Conservation (phyloP, 2,113 vertebrate genomes). For the Talpa occidentalis region DNA sequence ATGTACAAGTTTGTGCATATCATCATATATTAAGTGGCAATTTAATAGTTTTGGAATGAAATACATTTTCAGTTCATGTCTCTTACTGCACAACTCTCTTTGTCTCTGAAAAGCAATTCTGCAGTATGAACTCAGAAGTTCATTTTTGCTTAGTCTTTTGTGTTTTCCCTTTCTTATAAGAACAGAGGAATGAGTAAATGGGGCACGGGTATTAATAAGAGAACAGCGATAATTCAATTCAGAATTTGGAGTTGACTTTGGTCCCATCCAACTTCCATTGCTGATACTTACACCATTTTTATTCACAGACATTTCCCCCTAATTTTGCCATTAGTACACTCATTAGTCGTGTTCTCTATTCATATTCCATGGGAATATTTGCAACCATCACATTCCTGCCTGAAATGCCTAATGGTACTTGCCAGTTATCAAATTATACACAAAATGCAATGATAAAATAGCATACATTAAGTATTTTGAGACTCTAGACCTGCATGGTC, state of each 20-base stretch:
- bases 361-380: background rate
- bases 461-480: background rate
- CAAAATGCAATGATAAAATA: background rate
- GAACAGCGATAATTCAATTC: background rate
- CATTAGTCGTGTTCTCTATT: background rate
- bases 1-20: background rate
- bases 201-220: background rate
- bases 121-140: background rate
- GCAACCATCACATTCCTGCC: background rate
- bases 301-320: background rate
- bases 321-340: background rate
- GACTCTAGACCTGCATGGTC: background rate
- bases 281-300: background rate
- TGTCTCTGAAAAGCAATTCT: background rate
- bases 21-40: background rate
- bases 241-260: background rate
- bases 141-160: background rate
- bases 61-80: background rate
- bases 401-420: background rate
- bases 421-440: background rate
- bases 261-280: background rate
- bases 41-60: background rate
- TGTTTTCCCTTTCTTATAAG: background rate
- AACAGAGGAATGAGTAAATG: background rate
- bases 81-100: background rate